These are phyloP conservation scores for Bergia puertoricense DNA, from an alignment of 92 coral and sea anemone genomes.

Conservation along the genomic window DNA sequence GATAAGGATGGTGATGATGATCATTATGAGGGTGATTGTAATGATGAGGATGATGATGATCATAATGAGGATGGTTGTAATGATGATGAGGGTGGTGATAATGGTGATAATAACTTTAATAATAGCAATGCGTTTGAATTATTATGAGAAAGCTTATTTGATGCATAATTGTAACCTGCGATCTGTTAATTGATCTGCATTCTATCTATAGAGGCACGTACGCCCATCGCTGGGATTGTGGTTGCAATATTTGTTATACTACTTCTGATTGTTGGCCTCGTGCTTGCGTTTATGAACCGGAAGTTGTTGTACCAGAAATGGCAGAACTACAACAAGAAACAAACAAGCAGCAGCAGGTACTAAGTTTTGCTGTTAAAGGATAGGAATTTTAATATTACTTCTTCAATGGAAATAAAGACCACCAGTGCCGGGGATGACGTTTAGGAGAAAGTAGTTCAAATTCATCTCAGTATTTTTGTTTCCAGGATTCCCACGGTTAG, in stretches of 20 bases:
- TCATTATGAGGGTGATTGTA: too few species aligned
- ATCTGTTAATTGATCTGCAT: neutral
- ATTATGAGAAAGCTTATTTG: neutral
- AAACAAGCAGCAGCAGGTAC: conserved; percentile 25
- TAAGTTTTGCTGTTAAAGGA: neutral
- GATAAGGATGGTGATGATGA: too few species aligned
- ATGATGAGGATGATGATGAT: too few species aligned
- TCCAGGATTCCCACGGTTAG: too few species aligned
- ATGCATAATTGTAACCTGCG: neutral
- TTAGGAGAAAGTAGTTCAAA: too few species aligned
- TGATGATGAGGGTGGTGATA: too few species aligned
- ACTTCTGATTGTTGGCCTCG: conserved; percentile 48
- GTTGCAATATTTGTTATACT: conserved; percentile 52
- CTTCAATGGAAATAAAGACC: too few species aligned
- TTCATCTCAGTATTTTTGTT: too few species aligned
- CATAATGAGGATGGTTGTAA: too few species aligned
- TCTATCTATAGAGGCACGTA: conserved; percentile 6
- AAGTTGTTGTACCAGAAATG: conserved; percentile 61
- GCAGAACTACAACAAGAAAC: conserved; percentile 48
- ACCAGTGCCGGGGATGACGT: too few species aligned
- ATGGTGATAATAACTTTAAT: too few species aligned
- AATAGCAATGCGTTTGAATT: too few species aligned
- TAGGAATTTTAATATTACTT: neutral
- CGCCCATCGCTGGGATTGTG: conserved; percentile 62
- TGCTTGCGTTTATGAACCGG: conserved; percentile 57